phyloP scores from a whole-genome alignment of 2,113 vertebrate genomes.

The Phyllopteryx taeniolatus region DNA sequence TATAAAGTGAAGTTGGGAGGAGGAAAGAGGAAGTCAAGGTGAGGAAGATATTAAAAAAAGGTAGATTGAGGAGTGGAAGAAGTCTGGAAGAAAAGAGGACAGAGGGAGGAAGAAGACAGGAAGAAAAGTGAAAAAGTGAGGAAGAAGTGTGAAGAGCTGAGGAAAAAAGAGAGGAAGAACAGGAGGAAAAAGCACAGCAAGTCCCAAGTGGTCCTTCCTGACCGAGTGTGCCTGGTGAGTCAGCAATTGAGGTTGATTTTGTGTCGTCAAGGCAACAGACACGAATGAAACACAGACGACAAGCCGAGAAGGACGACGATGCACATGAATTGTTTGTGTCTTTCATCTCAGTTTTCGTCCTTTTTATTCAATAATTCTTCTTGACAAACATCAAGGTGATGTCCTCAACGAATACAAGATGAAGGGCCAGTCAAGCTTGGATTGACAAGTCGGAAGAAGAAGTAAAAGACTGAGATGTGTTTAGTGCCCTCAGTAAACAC shows the following conservation, averaged over 20 bases:
- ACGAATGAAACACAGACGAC: background rate
- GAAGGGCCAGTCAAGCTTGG: background rate
- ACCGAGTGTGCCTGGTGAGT: background rate
- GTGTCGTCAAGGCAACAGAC: conserved; percentile 45
- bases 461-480: background rate
- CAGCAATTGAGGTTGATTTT: background rate
- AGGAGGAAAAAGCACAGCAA: background rate
- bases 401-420: background rate
- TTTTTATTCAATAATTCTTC: background rate
- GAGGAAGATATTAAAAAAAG: too few species aligned
- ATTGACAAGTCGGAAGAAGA: conserved; percentile 13
- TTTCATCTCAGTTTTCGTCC: too few species aligned
- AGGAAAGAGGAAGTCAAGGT: too few species aligned
- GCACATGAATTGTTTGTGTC: background rate
- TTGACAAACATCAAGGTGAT: background rate
- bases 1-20: too few species aligned
- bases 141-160: too few species aligned
- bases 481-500: conserved; percentile 3
- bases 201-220: background rate
- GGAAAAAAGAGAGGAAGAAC: too few species aligned
- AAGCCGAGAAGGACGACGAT: background rate
- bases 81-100: too few species aligned
- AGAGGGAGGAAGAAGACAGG: background rate
- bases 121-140: background rate
- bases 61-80: too few species aligned